Evolutionary conservation across 64 coral and sea anemone genomes (phyloP), one percentile per base, ranked within the genome.

Genomic region (Actinia equina): DNA sequence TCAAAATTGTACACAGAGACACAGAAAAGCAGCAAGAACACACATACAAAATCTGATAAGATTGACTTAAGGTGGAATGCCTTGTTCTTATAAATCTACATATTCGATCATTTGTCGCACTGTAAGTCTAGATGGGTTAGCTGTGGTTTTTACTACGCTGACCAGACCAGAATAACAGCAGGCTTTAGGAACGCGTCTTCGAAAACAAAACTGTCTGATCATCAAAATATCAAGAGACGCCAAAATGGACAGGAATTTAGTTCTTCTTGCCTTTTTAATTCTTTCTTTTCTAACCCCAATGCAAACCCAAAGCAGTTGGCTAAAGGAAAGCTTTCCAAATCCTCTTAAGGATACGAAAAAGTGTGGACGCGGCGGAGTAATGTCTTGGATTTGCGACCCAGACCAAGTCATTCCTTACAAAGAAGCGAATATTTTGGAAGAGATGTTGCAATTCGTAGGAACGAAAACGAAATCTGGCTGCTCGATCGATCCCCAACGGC

Each of bases 341-440:
- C 95, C 95, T 13, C 53, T 76, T 17, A 91, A 69, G 85, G 89
- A 98, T 89, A n/a, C 88, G 25, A 74, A 85, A 74, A 77, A 59
- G 27, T 98, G 95, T 88, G 95, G 95, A 25, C 85, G 95, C 7
- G 71, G 80, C 15, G 95, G 95, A 49, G 83, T 91, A 22, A 23
- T 45, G 1, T 98, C 95, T 11, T 98, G 91, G 95, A 91, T 98
- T 59, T 98, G 95, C 60, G 95, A 98, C 64, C 95, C 95, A 51
- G 82, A 98, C 11, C 63, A 54, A 4, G 44, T 98, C 74, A 18
- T 98, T 14, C 79, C 71, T 52, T 91, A 98, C 81, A 82, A 93
- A 53, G 78, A 90, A 58, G 92, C 95, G 14, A 93, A 98, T 63
- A 87, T 69, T 44, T 57, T 98, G 27, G 91, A 98, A 91, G 92